Evolutionary conservation across 2,797 vertebrate species (phyloP).

Genomic region (Cephalopachus bancanus): DNA sequence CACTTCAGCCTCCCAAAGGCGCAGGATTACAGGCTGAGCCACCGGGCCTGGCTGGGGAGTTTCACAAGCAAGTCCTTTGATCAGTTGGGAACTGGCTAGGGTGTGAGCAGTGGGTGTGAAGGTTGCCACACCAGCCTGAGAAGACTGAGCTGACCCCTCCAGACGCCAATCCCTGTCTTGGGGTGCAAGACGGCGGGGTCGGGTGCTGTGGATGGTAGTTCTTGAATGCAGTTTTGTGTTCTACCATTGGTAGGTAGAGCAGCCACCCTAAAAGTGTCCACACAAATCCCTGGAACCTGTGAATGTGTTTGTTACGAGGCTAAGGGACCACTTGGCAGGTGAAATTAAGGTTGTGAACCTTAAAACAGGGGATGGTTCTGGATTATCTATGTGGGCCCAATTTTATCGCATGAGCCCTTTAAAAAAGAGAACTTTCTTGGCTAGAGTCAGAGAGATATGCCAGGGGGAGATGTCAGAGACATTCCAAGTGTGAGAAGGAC

Average conservation of each 20-base stretch:
- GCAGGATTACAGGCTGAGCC: no score
- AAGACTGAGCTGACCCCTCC: background rate
- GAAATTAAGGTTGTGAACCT: background rate
- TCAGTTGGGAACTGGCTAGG: conserved; percentile 42
- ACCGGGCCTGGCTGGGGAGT: background rate
- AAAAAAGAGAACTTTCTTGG: conserved; percentile 2
- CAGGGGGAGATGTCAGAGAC: background rate
- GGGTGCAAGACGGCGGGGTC: background rate
- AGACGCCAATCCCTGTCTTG: background rate
- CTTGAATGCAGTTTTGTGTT: background rate
- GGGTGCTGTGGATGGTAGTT: background rate
- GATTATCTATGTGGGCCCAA: background rate
- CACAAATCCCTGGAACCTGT: background rate
- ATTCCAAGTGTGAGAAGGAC: background rate
- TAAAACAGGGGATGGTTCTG: conserved; percentile 23
- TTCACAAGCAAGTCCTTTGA: conserved; percentile 59
- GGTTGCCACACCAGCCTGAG: conserved; percentile 15
- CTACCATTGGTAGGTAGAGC: background rate
- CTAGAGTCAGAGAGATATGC: background rate
- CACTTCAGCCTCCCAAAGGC: no score
- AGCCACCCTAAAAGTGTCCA: background rate
- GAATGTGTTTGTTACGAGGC: background rate
- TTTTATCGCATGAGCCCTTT: background rate
- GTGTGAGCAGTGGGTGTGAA: conserved; percentile 41
- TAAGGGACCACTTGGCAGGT: background rate